Evolutionary conservation across 2,797 vertebrate genomes (phyloP), one percentile per base, ranked within the genome.

Genomic region (Arrhamphus sclerolepis): DNA sequence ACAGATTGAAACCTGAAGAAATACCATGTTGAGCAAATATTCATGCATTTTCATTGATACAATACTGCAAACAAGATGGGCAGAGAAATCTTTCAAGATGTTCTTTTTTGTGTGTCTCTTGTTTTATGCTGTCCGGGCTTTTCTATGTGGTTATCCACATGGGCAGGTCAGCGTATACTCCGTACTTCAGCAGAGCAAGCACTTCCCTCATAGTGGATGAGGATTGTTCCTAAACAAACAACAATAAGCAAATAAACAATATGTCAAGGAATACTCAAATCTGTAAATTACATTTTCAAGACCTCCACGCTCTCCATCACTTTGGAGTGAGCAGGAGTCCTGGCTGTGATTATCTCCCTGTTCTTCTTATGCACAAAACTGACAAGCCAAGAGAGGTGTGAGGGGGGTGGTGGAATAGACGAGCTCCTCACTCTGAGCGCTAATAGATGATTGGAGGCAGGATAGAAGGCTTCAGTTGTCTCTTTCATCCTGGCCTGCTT

Each of bases 401-500:
- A 29, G 42, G 72, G 48, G 62, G 61, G 52, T 71, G 58, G 83
- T 56, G 65, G 72, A 77, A 18, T 47, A 75, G 78, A 87, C 80
- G 66, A 87, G 74, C 83, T 78, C 92, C 71, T 88, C 94, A 92
- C 94, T 95, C 95, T 93, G 84, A 89, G 92, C 92, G 92, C 87
- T 94, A 95, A 94, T 94, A 91, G 93, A 93, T 96, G 95, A 94
- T 94, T 92, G 93, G 89, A 91, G 92, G 92, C 93, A 86, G 95
- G 94, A 96, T 96, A 96, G 94, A 88, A 92, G 94, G 92, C 94
- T 94, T 96, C 90, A 93, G 93, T 90, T 93, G 93, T 93, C 91
- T 92, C 94, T 97, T 92, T 97, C 92, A 97, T 97, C 94, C 94
- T 92, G 92, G 94, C 93, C 94, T 93, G 94, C 93, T 95, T 94